Evolutionary conservation across 2,888 invertebrate species (phyloP).

Genomic region (Drosophila anomalata): DNA sequence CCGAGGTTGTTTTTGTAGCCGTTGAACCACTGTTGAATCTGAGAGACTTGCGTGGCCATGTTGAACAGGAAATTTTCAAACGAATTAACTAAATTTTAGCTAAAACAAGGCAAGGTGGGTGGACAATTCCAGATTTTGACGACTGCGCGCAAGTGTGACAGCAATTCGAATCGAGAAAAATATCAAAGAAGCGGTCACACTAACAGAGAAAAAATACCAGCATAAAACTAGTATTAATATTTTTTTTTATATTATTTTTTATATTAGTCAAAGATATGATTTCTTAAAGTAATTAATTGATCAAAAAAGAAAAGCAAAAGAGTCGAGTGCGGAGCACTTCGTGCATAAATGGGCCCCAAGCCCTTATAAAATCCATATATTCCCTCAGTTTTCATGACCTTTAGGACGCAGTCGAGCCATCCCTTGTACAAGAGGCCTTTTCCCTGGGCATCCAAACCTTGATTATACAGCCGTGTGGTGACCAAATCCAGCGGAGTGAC

Average conservation of each 20-base stretch:
- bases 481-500: constrained; percentile 96
- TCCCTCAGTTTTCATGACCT: constrained; percentile 91
- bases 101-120: constrained; percentile 6
- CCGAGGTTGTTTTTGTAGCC: constrained; percentile 87
- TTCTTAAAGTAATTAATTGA: constrained; percentile 83
- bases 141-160: constrained; percentile 24
- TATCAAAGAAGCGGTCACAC: neutral
- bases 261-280: constrained; percentile 35
- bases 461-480: constrained; percentile 94
- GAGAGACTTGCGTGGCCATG: constrained; percentile 58
- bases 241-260: neutral
- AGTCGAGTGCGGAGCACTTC: constrained; percentile 95
- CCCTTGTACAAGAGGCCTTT: constrained; percentile 89
- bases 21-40: constrained; percentile 78
- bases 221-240: too few species aligned
- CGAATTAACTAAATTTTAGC: constrained; percentile 1
- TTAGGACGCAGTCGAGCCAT: constrained; percentile 90
- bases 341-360: constrained; percentile 92
- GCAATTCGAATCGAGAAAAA: neutral
- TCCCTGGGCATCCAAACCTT: constrained; percentile 88
- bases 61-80: constrained; percentile 39
- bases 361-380: constrained; percentile 94
- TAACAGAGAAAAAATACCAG: neutral
- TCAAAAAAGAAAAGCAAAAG: constrained; percentile 95
- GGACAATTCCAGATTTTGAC: constrained; percentile 22